Conservation (phyloP, 1,140 invertebrate species). For the Macrostomum lignano region DNA sequence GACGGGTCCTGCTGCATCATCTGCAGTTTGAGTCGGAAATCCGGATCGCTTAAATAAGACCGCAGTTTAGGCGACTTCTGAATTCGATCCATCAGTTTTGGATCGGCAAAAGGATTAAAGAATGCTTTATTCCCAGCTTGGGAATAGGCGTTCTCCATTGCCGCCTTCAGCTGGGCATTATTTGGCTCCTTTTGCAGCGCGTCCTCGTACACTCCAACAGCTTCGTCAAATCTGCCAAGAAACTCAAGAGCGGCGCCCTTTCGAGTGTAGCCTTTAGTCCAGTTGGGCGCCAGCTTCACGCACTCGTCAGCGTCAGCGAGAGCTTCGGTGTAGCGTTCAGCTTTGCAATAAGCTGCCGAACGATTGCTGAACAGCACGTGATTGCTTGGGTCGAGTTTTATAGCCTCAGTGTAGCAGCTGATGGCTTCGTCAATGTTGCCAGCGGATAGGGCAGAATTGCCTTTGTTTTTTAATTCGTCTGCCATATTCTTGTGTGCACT, state of each 20-base stretch:
- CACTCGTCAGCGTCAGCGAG: conserved; percentile 55
- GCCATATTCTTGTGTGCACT: no score
- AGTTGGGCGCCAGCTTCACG: conserved; percentile 44
- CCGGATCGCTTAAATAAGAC: conserved; percentile 41
- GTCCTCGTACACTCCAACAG: conserved; percentile 44
- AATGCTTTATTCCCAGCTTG: conserved; percentile 10
- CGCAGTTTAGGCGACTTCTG: conserved; percentile 40
- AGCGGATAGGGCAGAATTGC: conserved; percentile 45
- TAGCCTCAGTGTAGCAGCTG: conserved; percentile 45
- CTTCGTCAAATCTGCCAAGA: conserved; percentile 39
- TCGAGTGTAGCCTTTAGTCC: conserved; percentile 56
- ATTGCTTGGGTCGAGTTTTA: conserved; percentile 43
- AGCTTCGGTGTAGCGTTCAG: conserved; percentile 38
- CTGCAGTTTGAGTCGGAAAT: conserved; percentile 37
- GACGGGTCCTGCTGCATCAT: conserved; percentile 37
- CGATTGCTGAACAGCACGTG: conserved; percentile 64
- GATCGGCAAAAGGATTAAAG: conserved; percentile 34
- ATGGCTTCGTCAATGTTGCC: conserved; percentile 46
- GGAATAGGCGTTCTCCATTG: conserved; percentile 32
- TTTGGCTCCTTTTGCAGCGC: conserved; percentile 45
- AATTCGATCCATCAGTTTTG: conserved; percentile 36
- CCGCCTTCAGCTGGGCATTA: conserved; percentile 39
- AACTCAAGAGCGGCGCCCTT: conserved; percentile 56
- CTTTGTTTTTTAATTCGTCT: conserved; percentile 30
- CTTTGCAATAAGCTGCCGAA: conserved; percentile 53